Evolutionary conservation across 2,113 vertebrate genomes (phyloP).

Genomic region (Sceloporus tristichus): DNA sequence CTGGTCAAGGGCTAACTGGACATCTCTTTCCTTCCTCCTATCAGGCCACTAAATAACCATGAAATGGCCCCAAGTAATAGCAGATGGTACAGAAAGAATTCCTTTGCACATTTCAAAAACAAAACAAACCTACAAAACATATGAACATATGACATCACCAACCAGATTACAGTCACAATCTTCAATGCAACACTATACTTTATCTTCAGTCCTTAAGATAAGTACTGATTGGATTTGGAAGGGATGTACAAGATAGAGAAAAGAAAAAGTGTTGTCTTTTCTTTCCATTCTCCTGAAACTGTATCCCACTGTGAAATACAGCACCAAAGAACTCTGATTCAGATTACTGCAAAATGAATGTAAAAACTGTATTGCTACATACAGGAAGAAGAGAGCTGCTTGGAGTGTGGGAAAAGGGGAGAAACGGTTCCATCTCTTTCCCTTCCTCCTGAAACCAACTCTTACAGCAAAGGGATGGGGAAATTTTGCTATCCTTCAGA

Average conservation of each 20-base stretch:
- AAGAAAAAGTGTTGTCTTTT: not conserved
- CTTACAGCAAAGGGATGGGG: not conserved
- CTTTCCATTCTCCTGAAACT: not conserved
- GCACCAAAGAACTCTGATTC: not conserved
- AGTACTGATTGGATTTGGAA: not conserved
- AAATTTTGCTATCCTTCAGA: not conserved
- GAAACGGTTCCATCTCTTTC: not conserved
- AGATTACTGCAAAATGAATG: not conserved
- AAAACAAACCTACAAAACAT: no score
- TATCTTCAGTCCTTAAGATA: not conserved
- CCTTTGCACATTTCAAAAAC: no score
- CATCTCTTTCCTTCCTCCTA: no score
- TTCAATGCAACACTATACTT: no score
- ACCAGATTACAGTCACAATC: no score
- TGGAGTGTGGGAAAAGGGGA: not conserved
- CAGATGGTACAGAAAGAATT: no score
- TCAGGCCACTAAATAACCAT: no score
- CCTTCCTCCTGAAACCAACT: not conserved
- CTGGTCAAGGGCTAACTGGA: no score
- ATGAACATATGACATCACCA: no score
- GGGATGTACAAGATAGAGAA: not conserved
- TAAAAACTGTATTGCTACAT: not conserved
- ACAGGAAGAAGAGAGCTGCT: not conserved
- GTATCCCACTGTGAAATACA: not conserved
- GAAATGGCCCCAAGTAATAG: no score